Percentiles rank a stretch among this genome's conserved stretches.
phyloP scores from a whole-genome alignment of 2,797 vertebrate species.

The Paramormyrops hopkinsi region DNA sequence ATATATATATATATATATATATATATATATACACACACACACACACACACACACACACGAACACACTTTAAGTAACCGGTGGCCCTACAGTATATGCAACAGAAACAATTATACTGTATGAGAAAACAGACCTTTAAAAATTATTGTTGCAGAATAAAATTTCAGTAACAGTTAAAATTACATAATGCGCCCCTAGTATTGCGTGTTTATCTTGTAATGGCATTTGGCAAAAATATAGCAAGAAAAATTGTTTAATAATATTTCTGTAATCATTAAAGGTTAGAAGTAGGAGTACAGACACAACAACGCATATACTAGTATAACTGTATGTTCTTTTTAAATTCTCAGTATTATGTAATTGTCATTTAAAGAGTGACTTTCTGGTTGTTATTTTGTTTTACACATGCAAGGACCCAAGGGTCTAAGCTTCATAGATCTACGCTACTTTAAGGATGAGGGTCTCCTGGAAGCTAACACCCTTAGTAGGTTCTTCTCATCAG shows the following conservation, averaged over 20 bases:
- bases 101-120: background rate
- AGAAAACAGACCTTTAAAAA: background rate
- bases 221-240: background rate
- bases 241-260: background rate
- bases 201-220: background rate
- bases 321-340: background rate
- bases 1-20: background rate
- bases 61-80: background rate
- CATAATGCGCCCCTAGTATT: background rate
- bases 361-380: background rate
- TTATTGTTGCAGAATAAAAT: background rate
- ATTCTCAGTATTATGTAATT: background rate
- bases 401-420: background rate
- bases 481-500: background rate
- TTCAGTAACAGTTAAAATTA: background rate
- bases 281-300: background rate
- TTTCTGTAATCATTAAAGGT: background rate
- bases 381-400: background rate
- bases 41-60: too few species aligned
- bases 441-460: background rate
- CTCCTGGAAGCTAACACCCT: background rate
- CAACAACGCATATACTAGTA: background rate
- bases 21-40: background rate
- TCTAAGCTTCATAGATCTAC: background rate
- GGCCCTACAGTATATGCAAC: background rate